Evolutionary conservation across 2,888 invertebrate species (phyloP), one percentile per base, ranked within the genome.

Genomic region (Hetaerina titia): DNA sequence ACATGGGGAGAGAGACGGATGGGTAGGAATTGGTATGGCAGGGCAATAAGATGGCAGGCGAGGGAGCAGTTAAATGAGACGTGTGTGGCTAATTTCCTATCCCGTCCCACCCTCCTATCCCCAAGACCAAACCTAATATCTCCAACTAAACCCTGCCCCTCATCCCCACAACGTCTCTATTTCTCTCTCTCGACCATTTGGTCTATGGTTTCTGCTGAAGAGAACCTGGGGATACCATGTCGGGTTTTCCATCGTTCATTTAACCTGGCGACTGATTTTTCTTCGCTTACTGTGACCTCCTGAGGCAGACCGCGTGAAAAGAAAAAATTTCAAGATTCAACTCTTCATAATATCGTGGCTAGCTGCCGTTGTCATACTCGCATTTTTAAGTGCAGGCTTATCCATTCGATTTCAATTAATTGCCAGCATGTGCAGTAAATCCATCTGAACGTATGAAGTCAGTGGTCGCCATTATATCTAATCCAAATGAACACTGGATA

Each of bases 61-160:
- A 89, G 90, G 90, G 90, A 64, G 90, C 63, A 63, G 31, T 64
- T 90, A 90, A 90, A 90, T 90, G 90, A 90, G 90, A 90, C 90
- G 31, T 90, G 90, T 45, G 15, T 19, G 90, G 90, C 90, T 90
- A 90, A 90, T 90, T 90, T 90, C 90, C 63, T 31, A 60, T 90
- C 63, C 25, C 60, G n/a, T 31, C 45, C 56, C 17, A 7, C 56
- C 56, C 22, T 56, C 56, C n/a, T 6, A n/a, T 31, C 17, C 60
- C 60, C 60, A 45, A 45, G 45, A 45, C 45, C 45, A 45, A 45
- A 45, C 45, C 45, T 45, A 45, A 45, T 45, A n/a, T 31, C 81
- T 11, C 81, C 45, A 45, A 45, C 45, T 45, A 45, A 45, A 45
- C 45, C 81, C 81, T 11, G 25, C 81, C 81, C 11, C 81, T 25